Evolutionary conservation across 2,888 invertebrate genomes (phyloP).

Genomic region (Galerucella pusilla): DNA sequence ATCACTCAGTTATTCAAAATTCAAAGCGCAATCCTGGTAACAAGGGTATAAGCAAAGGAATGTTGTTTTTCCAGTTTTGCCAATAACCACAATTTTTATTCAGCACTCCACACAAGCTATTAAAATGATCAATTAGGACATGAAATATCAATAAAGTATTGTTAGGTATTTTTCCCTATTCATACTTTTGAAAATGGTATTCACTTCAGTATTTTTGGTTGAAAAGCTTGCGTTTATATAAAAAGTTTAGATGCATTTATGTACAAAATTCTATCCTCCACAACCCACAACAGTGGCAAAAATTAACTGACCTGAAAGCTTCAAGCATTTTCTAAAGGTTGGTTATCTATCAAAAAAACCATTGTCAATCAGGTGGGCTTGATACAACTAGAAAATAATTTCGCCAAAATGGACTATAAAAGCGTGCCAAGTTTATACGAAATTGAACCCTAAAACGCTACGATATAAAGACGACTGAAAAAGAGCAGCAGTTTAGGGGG

Average conservation of each 20-base stretch:
- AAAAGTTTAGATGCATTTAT: slow-evolving; percentile 3
- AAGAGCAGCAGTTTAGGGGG: slow-evolving; percentile 50
- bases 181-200: not conserved
- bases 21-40: no score
- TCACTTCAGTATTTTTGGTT: not conserved
- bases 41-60: no score
- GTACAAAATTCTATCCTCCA: slow-evolving; percentile 13
- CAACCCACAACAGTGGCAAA: slow-evolving; percentile 24
- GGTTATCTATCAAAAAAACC: slow-evolving; percentile 35
- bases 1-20: no score
- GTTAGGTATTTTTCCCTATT: no score
- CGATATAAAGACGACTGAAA: slow-evolving; percentile 32
- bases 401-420: slow-evolving; percentile 26
- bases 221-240: not conserved
- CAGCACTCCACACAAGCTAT: no score
- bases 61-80: no score
- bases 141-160: no score
- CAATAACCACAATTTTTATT: no score
- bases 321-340: slow-evolving; percentile 14
- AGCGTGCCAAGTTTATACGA: slow-evolving; percentile 36
- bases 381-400: slow-evolving; percentile 23
- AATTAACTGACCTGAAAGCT: slow-evolving; percentile 28
- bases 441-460: slow-evolving; percentile 26
- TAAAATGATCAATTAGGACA: no score
- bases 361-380: slow-evolving; percentile 36